These are phyloP conservation scores for Echinometra lucunter DNA, from an alignment of 53 echinoderm and acorn worm species.

Conservation along the genomic window DNA sequence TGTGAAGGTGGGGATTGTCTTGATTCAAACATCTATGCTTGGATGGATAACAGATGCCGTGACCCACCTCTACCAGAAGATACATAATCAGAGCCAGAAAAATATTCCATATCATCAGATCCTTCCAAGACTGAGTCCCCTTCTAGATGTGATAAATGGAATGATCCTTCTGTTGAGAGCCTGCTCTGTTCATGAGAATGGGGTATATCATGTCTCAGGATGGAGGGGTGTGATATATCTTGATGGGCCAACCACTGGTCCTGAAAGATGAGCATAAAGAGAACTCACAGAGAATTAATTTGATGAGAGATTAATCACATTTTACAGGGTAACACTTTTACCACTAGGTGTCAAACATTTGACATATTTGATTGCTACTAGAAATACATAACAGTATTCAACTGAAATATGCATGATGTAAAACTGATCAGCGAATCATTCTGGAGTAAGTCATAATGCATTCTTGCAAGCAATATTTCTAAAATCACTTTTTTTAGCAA, in stretches of 20 bases:
- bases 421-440: too few relatives aligned
- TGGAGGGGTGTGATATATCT: constrained; percentile 42
- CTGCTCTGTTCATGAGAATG: neutral
- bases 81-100: neutral
- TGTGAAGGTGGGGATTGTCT: too few relatives aligned
- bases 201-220: neutral
- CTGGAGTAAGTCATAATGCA: too few relatives aligned
- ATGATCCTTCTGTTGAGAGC: constrained; percentile 59
- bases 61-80: constrained; percentile 4
- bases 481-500: too few relatives aligned
- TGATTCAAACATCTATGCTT: too few relatives aligned
- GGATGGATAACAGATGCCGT: neutral
- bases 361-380: too few relatives aligned
- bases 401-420: too few relatives aligned
- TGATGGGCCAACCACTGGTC: constrained; percentile 1
- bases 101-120: constrained; percentile 52
- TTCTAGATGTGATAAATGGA: constrained; percentile 65
- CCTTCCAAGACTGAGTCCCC: constrained; percentile 4
- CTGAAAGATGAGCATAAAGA: neutral
- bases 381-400: too few relatives aligned
- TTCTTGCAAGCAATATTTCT: too few relatives aligned
- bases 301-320: neutral
- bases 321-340: neutral
- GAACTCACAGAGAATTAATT: neutral
- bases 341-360: neutral